Base-by-base conservation (phyloP, 2,113 vertebrate species). In the Eurypyga helias region DNA sequence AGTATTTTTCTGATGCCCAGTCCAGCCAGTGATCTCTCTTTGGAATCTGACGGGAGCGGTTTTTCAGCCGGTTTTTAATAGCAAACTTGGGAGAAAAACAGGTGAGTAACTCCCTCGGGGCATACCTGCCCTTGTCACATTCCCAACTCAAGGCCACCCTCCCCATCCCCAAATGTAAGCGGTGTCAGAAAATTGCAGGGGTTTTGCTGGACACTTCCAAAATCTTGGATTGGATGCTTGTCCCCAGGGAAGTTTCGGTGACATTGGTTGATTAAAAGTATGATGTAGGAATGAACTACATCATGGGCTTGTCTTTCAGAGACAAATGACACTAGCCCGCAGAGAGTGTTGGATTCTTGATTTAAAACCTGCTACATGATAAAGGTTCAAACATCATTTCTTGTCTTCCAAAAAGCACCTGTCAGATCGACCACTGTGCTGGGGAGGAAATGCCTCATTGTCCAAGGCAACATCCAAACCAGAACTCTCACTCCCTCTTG, bases 1-100 rank as follows among this genome's bases (percentile, higher is more conserved):
- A 96, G 86, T 99, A 99, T 67, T 99, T 99, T 87, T 99, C 99
- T 69, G 99, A 98, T 2, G 99, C 99, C 99, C 99, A 99, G 96
- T 99, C 99, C 89, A 99, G 67, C 99, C 99, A 99, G 97, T 99
- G 99, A 11, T 96, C 97, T 95, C 98, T 98, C 97, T 98, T 98
- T 20, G 98, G 96, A 89, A 98, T 96, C 18, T 97, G 38, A 78
- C 8, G 96, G 12, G 98, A 98, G 36, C 96, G 98, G 89, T 98
- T 98, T 82, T 87, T 98, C 97, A 98, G 98, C 23, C 99, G 98
- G 90, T 99, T 99, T 84, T 96, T 98, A 87, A 99, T 81, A 87
- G 99, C 99, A 98, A 99, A 99, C 99, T 99, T 97, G 49, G 71
- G 36, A 85, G 65, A 72, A 97, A 80, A 90, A 34, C 2, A 93